These are phyloP conservation scores for Luffia ferchaultella DNA, from an alignment of 2,888 invertebrate genomes.

Conservation along the genomic window DNA sequence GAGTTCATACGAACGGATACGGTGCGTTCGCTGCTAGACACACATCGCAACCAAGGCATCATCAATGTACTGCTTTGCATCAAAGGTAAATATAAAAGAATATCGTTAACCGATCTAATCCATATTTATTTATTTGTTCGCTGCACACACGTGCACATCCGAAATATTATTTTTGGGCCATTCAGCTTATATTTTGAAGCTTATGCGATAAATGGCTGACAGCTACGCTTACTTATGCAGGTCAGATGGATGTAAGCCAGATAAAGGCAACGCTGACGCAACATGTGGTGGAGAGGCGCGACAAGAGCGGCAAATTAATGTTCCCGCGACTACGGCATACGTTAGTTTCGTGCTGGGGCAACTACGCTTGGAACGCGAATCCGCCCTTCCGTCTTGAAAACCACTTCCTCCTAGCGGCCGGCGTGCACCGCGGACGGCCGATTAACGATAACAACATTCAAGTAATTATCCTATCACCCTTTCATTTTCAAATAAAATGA, in stretches of 20 bases:
- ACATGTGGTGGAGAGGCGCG: slow-evolving; percentile 59
- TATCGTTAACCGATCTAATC: no score
- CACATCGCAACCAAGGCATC: slow-evolving; percentile 76
- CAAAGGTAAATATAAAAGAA: slow-evolving; percentile 45
- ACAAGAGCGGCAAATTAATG: slow-evolving; percentile 64
- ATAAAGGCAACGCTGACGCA: slow-evolving; percentile 53
- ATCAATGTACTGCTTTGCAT: slow-evolving; percentile 74
- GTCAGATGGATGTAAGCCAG: slow-evolving; percentile 57
- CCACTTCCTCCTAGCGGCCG: slow-evolving; percentile 71
- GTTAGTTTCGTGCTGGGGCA: slow-evolving; percentile 77
- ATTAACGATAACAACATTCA: slow-evolving; percentile 79
- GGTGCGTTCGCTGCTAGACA: slow-evolving; percentile 74
- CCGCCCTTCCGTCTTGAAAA: slow-evolving; percentile 72
- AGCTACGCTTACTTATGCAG: no score
- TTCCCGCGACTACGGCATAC: slow-evolving; percentile 74
- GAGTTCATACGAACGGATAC: slow-evolving; percentile 69
- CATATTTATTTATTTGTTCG: no score
- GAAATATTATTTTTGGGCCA: no score
- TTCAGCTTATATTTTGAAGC: no score
- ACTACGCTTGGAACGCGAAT: slow-evolving; percentile 76
- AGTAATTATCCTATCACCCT: slow-evolving; percentile 57
- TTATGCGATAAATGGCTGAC: no score
- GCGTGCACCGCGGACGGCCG: slow-evolving; percentile 72
- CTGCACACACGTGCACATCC: no score
- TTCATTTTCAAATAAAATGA: neutral